Base-by-base conservation (phyloP, 1,140 invertebrate species). In the Bicyclus anynana region DNA sequence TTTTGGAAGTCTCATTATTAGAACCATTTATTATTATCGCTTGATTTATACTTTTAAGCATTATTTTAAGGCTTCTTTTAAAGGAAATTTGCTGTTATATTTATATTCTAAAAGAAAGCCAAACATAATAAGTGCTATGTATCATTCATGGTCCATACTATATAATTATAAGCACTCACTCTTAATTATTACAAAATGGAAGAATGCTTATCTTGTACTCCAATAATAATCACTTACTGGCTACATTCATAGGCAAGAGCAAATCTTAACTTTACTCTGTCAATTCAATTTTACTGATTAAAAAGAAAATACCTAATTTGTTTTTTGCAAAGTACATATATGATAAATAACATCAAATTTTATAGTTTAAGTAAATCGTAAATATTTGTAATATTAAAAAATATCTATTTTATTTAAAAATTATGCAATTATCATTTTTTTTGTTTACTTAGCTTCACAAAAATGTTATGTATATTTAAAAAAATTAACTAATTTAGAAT, bases 151-250 rank as follows among this genome's bases (percentile, higher is more conserved):
- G 13, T 16, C 14, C 37, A 26, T 47, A 13, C 13, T 26, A 47
- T 26, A 47, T 23, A 26, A 47, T 17, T 48, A 1, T 18, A 33
- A 10, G n/a, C 14, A 17, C 4, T 49, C 5, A 29, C 20, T 14
- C 2, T 53, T 38, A 33, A 33, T 46, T 5, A 33, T 47, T 48
- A 21, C 35, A 27, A 49, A 56, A 56, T 49, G 14, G 18, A 38
- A 38, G 17, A 55, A 17, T 49, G 37, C 37, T 40, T 38, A 46
- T 23, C 40, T 52, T 59, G 29, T 52, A 59, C 27, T 46, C 27
- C 18, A 10, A 17, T 46, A 10, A 17, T 46, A 51, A 51, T 58
- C 23, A 58, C 55, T 58, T 44, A 12, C 10, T 2, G 40, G 6
- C 17, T 44, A 20, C 4, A 20, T 2, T 20, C 16, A 21, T 44